Evolutionary conservation across 2,797 vertebrate species (phyloP).

Genomic region (Coendou prehensilis): DNA sequence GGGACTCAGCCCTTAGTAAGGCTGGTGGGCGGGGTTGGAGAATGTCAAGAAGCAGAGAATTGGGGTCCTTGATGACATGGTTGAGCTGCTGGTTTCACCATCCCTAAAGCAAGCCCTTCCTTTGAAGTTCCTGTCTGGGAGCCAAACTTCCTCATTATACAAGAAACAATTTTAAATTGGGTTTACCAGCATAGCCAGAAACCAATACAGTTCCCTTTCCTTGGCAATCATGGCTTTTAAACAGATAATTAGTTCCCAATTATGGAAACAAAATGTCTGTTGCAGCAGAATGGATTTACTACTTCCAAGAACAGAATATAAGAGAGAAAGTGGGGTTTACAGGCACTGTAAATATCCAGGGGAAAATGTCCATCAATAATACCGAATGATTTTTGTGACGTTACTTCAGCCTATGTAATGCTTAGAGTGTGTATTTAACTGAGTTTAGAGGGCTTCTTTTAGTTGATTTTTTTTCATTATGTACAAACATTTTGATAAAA

Average conservation of each 20-base stretch:
- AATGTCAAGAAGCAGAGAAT: background rate
- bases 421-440: conserved; percentile 80
- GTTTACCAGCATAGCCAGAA: conserved; percentile 77
- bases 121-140: background rate
- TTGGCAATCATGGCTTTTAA: conserved; percentile 78
- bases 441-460: conserved; percentile 79
- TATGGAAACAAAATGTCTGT: conserved; percentile 76
- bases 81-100: background rate
- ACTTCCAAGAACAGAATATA: conserved; percentile 78
- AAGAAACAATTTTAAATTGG: conserved; percentile 75
- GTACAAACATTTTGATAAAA: conserved; percentile 79
- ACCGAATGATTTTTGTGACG: conserved; percentile 78
- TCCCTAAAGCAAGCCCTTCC: background rate
- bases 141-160: background rate
- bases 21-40: too few relatives aligned
- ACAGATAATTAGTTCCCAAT: conserved; percentile 81
- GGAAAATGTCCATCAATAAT: conserved; percentile 73
- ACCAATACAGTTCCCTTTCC: conserved; percentile 72
- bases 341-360: conserved; percentile 74
- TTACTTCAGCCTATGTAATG: conserved; percentile 63
- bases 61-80: background rate
- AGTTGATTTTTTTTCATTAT: conserved; percentile 78
- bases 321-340: conserved; percentile 72
- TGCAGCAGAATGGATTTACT: conserved; percentile 78
- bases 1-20: background rate